Evolutionary conservation across 1,140 invertebrate species (phyloP), one percentile per base, ranked within the genome.

Genomic region (Drosophila setifemur): DNA sequence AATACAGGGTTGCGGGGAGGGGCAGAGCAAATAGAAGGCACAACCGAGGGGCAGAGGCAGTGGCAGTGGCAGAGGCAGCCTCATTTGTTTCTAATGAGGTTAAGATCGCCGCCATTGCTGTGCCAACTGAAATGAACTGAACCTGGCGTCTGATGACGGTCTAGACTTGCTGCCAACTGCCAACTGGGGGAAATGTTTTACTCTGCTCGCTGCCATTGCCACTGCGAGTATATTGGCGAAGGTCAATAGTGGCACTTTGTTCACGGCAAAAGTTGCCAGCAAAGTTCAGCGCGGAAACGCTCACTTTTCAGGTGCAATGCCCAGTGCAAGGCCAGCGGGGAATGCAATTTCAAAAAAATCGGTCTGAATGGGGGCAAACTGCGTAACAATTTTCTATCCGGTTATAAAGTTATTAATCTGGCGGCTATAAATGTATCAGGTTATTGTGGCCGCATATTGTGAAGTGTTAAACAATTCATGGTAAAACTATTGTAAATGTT

Each of bases 41-140:
- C 12, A 35, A 57, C 42, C 44, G 55, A n/a, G n/a, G n/a, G n/a
- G n/a, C n/a, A n/a, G n/a, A n/a, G n/a, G n/a, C n/a, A n/a, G n/a
- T n/a, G n/a, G n/a, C n/a, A n/a, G n/a, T n/a, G n/a, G n/a, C n/a
- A n/a, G 50, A 14, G 26, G 19, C 11, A 49, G 33, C 28, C 26
- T 55, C 42, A 31, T 79, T 83, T 85, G 50, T 75, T 82, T 74
- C 71, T 85, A 83, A 83, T 85, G 79, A 85, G 79, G 79, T 85
- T 83, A 85, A 83, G 71, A 72, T 67, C 77, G 76, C 71, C 77
- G 76, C 76, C 76, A 81, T 81, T 63, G 60, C 60, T 47, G n/a
- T n/a, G 28, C 12, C 43, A 33, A 57, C 72, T 58, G 61, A 40
- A 11, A 33, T 47, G 11, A 57, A 29, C 29, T 26, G 60, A 53